Evolutionary conservation across 2,113 vertebrate genomes (phyloP).

Genomic region (Brachionichthys hirsutus): DNA sequence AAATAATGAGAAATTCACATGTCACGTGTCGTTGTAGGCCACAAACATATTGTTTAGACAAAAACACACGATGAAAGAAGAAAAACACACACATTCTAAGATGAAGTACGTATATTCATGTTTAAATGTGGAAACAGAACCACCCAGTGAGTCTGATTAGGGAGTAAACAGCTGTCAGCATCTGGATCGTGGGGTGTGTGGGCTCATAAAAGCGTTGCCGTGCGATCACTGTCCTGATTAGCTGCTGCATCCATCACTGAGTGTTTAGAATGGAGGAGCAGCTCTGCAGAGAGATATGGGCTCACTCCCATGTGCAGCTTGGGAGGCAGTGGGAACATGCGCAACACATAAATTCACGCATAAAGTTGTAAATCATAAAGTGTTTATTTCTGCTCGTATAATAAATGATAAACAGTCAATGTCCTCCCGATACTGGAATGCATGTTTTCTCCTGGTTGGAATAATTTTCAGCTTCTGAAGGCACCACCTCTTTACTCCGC

Average conservation of each 20-base stretch:
- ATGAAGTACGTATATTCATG: no score
- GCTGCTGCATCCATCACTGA: constrained; percentile 61
- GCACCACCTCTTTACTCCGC: constrained; percentile 28
- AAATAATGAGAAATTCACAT: no score
- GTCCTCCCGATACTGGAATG: constrained; percentile 8
- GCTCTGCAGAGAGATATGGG: constrained; percentile 56
- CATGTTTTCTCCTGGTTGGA: constrained; percentile 10
- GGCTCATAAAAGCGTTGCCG: constrained; percentile 16
- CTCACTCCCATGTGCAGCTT: constrained; percentile 52
- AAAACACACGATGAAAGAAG: no score
- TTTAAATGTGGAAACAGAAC: constrained; percentile 5
- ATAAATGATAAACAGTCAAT: constrained; percentile 35
- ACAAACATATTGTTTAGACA: no score
- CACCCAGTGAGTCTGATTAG: constrained; percentile 13
- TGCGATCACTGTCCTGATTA: constrained; percentile 66
- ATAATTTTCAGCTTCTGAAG: constrained; percentile 20
- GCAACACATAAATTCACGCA: constrained; percentile 6
- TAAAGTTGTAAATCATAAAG: constrained; percentile 37
- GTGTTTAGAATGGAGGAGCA: constrained; percentile 63
- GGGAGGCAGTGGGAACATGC: constrained; percentile 35
- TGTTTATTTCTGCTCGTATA: constrained; percentile 45
- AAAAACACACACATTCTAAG: no score
- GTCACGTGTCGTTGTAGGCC: no score
- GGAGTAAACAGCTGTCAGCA: constrained; percentile 15
- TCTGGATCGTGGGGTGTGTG: constrained; percentile 3